Conservation (phyloP, 2,797 vertebrate species). For the Naso thynnoides region DNA sequence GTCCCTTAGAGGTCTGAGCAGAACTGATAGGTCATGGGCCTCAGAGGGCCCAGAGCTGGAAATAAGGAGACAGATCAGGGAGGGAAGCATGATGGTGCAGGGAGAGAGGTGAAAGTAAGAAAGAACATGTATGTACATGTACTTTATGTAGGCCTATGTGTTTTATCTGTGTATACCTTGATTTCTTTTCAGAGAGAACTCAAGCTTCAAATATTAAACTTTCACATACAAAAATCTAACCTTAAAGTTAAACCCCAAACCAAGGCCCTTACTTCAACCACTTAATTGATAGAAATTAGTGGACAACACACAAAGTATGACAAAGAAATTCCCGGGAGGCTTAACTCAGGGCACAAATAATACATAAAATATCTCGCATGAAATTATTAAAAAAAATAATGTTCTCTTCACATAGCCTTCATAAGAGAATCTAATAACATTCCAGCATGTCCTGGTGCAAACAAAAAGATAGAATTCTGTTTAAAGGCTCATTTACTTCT, state of each 20-base stretch:
- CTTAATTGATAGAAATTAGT: slow-evolving; percentile 12
- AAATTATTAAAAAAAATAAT: slow-evolving; percentile 17
- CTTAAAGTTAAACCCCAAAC: background rate
- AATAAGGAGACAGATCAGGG: slow-evolving; percentile 46
- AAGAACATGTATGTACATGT: slow-evolving; percentile 8
- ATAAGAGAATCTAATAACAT: background rate
- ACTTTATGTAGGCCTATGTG: background rate
- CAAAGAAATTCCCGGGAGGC: background rate
- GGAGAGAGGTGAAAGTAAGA: slow-evolving; percentile 16
- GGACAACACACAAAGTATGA: background rate
- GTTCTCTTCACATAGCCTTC: background rate
- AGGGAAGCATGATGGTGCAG: slow-evolving; percentile 33
- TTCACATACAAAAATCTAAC: background rate
- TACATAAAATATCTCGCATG: slow-evolving; percentile 1
- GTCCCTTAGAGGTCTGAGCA: slow-evolving; percentile 76
- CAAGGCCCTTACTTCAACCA: background rate
- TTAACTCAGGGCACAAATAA: background rate
- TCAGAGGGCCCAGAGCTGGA: slow-evolving; percentile 57
- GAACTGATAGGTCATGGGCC: slow-evolving; percentile 80
- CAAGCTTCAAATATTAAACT: slow-evolving; percentile 6
- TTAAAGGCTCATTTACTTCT: slow-evolving; percentile 9
- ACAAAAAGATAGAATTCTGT: background rate
- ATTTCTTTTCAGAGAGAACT: too few relatives aligned
- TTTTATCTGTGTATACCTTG: too few relatives aligned
- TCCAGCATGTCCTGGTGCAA: background rate